Evolutionary conservation across 2,888 invertebrate genomes (phyloP).

Genomic region (Aphodius granarius): DNA sequence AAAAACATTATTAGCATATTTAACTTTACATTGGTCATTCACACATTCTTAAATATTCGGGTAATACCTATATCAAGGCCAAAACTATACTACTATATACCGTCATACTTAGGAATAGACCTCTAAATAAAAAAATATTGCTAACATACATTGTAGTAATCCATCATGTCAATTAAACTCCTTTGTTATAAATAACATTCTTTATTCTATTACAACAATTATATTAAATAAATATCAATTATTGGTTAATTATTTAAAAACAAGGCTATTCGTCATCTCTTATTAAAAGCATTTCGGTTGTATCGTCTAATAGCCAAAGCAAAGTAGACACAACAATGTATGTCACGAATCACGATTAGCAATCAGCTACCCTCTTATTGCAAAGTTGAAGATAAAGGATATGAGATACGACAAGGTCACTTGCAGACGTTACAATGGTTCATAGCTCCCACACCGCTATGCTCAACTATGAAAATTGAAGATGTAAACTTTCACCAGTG

Average conservation of each 20-base stretch:
- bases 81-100: neutral
- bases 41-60: neutral
- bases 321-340: too few species aligned
- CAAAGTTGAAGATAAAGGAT: neutral
- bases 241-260: neutral
- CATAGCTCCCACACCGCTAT: constrained; percentile 33
- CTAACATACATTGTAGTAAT: neutral
- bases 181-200: neutral
- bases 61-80: neutral
- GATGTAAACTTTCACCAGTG: constrained; percentile 37
- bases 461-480: constrained; percentile 21
- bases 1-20: neutral
- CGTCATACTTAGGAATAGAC: neutral
- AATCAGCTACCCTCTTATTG: neutral
- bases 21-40: neutral
- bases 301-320: too few species aligned
- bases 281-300: too few species aligned
- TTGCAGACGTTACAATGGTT: neutral
- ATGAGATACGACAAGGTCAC: constrained; percentile 17
- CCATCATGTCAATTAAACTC: neutral
- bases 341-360: neutral
- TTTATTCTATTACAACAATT: too few species aligned
- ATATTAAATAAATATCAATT: neutral
- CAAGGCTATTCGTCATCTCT: too few species aligned
- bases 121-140: neutral